Percentiles rank a stretch among this genome's conserved stretches.
Evolutionary conservation across 2,797 vertebrate species (phyloP).

Genomic region (Phoebastria nigripes): DNA sequence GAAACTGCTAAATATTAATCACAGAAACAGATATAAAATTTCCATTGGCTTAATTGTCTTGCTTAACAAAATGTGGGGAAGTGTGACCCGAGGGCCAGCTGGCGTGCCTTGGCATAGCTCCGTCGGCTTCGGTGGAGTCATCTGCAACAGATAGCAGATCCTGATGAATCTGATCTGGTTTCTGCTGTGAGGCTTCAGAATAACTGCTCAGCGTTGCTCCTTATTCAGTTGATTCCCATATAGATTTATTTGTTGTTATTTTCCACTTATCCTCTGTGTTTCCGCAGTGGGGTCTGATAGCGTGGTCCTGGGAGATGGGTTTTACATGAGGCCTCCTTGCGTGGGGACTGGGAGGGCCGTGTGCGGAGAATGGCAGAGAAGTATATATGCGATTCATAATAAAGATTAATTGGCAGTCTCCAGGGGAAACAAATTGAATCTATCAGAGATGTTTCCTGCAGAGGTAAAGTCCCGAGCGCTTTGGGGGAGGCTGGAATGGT

Average conservation of each 20-base stretch:
- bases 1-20: neutral
- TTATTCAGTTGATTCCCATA: neutral
- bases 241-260: neutral
- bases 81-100: neutral
- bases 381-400: neutral
- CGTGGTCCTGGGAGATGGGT: neutral
- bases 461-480: neutral
- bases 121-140: rapidly evolving
- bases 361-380: neutral
- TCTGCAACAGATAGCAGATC: neutral
- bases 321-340: neutral
- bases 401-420: conserved; percentile 30
- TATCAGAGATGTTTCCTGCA: neutral
- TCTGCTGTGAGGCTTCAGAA: neutral
- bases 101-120: neutral
- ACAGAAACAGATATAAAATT: neutral
- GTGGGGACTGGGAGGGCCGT: neutral
- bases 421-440: conserved; percentile 28
- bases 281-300: neutral
- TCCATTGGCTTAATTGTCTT: neutral
- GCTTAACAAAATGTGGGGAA: neutral
- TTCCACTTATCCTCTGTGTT: neutral
- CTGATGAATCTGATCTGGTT: neutral
- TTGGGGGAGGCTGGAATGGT: neutral
- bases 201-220: rapidly evolving